phyloP scores from a whole-genome alignment of 53 echinoderm and acorn worm species.

The Antedon mediterranea region DNA sequence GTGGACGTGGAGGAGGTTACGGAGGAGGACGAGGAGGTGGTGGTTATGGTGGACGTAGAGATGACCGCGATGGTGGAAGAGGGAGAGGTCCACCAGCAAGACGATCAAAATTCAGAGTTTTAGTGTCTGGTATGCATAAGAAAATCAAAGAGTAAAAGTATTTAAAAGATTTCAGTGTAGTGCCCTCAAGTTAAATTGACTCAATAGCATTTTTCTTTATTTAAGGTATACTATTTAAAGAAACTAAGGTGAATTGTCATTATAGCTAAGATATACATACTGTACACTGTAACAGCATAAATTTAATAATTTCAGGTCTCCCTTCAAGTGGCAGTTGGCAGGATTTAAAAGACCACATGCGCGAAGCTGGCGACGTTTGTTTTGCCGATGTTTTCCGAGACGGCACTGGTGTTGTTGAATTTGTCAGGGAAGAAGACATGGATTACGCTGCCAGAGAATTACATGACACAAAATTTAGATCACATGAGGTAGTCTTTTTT shows the following conservation, averaged over 20 bases:
- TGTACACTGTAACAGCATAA: too few relatives aligned
- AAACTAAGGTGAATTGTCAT: too few relatives aligned
- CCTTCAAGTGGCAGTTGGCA: slow-evolving; percentile 96
- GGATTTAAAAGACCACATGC: slow-evolving; percentile 96
- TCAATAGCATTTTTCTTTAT: too few relatives aligned
- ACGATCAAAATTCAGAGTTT: slow-evolving; percentile 68
- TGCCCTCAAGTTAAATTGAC: too few relatives aligned
- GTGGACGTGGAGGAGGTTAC: slow-evolving; percentile 1
- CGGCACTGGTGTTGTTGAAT: slow-evolving; percentile 90
- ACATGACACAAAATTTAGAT: slow-evolving; percentile 81
- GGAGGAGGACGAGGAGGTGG: slow-evolving; percentile 12
- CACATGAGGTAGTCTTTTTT: slow-evolving; percentile 61
- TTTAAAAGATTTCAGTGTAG: too few relatives aligned
- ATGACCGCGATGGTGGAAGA: slow-evolving; percentile 23
- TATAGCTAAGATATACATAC: too few relatives aligned
- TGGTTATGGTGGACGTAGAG: slow-evolving; percentile 12
- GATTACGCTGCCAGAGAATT: slow-evolving; percentile 69
- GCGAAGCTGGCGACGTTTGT: slow-evolving; percentile 94
- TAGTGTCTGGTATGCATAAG: slow-evolving; percentile 74
- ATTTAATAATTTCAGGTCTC: too few relatives aligned
- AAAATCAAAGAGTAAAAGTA: too few relatives aligned
- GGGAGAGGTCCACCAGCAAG: slow-evolving; percentile 66
- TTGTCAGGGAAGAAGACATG: slow-evolving; percentile 77
- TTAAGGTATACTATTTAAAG: too few relatives aligned
- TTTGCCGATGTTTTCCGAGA: slow-evolving; percentile 89